Conservation (phyloP, 2,888 invertebrate species). For the Ophioninae sp. region DNA sequence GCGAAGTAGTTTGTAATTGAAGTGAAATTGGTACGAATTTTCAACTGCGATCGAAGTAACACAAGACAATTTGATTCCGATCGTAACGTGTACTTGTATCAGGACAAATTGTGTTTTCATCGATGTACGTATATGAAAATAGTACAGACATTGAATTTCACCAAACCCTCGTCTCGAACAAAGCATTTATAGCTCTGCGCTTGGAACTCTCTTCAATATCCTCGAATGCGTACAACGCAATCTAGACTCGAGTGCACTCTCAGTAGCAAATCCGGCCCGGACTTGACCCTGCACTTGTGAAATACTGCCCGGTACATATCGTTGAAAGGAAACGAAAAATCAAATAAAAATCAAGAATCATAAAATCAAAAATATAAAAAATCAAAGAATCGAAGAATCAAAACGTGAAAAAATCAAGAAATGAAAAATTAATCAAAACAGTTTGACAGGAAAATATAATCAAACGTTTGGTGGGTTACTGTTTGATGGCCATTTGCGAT, state of each 20-base stretch:
- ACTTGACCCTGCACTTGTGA: slow-evolving; percentile 10
- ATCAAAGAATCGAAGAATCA: too few relatives aligned
- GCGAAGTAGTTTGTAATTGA: too few relatives aligned
- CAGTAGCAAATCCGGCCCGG: slow-evolving; percentile 23
- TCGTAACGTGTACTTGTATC: background rate
- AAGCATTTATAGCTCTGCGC: slow-evolving; percentile 15
- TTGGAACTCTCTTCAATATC: slow-evolving; percentile 28
- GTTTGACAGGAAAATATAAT: too few relatives aligned
- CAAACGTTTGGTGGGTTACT: too few relatives aligned
- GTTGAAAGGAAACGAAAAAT: slow-evolving; percentile 9
- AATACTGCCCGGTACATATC: slow-evolving; percentile 24
- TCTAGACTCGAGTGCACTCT: slow-evolving; percentile 40
- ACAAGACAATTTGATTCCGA: background rate
- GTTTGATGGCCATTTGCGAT: too few relatives aligned
- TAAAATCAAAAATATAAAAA: too few relatives aligned
- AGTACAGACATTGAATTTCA: slow-evolving; percentile 10
- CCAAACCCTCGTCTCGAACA: slow-evolving; percentile 18
- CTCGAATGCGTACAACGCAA: slow-evolving; percentile 40
- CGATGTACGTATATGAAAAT: background rate
- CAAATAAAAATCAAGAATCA: background rate
- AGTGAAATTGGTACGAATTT: background rate
- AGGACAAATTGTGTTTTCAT: background rate
- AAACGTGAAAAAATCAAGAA: too few relatives aligned
- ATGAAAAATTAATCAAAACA: too few relatives aligned
- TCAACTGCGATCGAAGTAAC: background rate